Conservation (phyloP, 2,113 vertebrate genomes). For the Larimichthys polyactis region DNA sequence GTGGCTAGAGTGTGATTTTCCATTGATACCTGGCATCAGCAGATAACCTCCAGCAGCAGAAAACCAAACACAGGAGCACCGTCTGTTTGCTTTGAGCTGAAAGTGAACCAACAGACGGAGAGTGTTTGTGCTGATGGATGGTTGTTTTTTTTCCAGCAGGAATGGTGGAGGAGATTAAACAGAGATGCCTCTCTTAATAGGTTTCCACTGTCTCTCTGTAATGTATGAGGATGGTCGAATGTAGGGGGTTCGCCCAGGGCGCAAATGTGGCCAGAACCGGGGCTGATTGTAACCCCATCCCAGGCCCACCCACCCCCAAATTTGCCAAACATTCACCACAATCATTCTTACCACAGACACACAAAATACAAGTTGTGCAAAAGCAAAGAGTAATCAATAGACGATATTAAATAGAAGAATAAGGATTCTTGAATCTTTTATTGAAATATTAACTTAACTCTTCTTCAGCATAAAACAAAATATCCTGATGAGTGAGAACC, state of each 20-base stretch:
- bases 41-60: slow-evolving; percentile 38
- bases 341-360: too few species aligned
- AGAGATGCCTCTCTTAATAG: background rate
- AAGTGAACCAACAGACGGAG: background rate
- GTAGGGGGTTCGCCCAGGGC: too few species aligned
- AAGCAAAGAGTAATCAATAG: too few species aligned
- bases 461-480: background rate
- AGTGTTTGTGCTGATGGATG: slow-evolving; percentile 25
- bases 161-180: slow-evolving; percentile 9
- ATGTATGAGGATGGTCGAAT: background rate
- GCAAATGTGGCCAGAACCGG: too few species aligned
- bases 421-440: too few species aligned
- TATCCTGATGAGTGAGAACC: background rate
- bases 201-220: background rate
- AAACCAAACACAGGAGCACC: background rate
- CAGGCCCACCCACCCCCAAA: too few species aligned
- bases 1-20: background rate
- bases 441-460: too few species aligned
- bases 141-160: slow-evolving; percentile 23
- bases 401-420: too few species aligned
- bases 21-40: slow-evolving; percentile 6
- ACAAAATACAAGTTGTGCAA: too few species aligned
- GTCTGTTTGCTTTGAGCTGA: slow-evolving; percentile 33
- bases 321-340: too few species aligned
- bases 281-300: too few species aligned